Conservation (phyloP, 2,113 vertebrate species). For the Baryphthengus martii region DNA sequence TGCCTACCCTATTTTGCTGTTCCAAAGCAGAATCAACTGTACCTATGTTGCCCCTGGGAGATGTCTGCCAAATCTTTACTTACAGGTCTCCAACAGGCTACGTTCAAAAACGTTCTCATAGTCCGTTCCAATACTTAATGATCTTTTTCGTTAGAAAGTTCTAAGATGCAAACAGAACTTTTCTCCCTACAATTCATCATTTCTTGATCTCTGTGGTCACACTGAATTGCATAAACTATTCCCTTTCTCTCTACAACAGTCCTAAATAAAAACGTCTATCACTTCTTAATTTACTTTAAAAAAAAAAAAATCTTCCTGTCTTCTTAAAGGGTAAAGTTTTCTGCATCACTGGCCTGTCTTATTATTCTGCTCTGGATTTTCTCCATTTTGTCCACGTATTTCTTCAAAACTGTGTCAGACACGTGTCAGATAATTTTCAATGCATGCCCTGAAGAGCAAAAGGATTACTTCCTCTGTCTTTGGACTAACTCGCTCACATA, state of each 20-base stretch:
- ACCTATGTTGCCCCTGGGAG: neutral
- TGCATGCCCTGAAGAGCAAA: neutral
- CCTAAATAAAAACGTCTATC: neutral
- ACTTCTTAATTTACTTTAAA: neutral
- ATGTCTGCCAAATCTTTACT: neutral
- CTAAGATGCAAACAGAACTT: neutral
- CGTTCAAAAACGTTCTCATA: neutral
- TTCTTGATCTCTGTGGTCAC: neutral
- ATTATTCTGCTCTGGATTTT: neutral
- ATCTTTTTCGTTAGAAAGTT: neutral
- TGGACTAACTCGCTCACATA: neutral
- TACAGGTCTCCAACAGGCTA: neutral
- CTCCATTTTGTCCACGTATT: neutral
- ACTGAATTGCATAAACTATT: neutral
- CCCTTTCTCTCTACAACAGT: neutral
- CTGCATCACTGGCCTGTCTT: neutral
- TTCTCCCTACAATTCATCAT: neutral
- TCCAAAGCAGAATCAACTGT: neutral
- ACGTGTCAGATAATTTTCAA: neutral
- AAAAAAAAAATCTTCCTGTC: neutral
- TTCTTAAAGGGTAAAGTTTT: neutral
- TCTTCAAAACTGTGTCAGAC: neutral
- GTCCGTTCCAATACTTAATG: neutral
- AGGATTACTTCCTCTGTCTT: neutral
- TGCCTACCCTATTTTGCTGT: neutral